phyloP scores from a whole-genome alignment of 2,797 vertebrate species.

The Malacoraja senta region DNA sequence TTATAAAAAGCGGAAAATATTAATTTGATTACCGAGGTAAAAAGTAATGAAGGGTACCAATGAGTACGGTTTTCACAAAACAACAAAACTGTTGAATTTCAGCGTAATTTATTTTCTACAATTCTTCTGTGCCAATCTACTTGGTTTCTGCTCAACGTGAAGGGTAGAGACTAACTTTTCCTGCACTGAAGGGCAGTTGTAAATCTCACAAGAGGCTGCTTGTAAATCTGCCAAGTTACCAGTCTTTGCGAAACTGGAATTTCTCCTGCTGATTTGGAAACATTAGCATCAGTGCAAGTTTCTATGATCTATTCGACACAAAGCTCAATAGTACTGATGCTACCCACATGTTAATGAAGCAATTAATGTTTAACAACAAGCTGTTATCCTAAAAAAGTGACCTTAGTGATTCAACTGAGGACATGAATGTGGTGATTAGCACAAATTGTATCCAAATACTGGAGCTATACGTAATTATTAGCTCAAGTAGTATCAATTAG shows the following conservation, averaged over 20 bases:
- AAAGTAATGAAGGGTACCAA: not conserved
- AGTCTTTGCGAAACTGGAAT: slow-evolving; percentile 35
- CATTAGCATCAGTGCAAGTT: slow-evolving; percentile 29
- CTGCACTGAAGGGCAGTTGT: not conserved
- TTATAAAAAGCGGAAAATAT: not conserved
- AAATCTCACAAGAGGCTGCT: slow-evolving; percentile 15
- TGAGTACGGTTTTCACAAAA: not conserved
- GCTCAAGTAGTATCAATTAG: slow-evolving; percentile 25
- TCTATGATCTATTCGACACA: slow-evolving; percentile 30
- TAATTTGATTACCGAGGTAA: not conserved
- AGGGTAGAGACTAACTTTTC: not conserved
- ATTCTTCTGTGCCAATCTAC: not conserved
- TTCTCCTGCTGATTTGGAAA: slow-evolving; percentile 30
- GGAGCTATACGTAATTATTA: not conserved
- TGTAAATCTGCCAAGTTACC: slow-evolving; percentile 34
- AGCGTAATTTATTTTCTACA: not conserved
- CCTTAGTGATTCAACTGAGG: not conserved
- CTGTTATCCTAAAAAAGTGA: slow-evolving; percentile 20
- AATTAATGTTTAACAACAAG: slow-evolving; percentile 15
- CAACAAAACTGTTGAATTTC: not conserved
- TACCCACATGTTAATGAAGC: slow-evolving; percentile 23
- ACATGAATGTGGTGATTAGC: not conserved
- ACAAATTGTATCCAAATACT: slow-evolving; percentile 1
- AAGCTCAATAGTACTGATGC: slow-evolving; percentile 12
- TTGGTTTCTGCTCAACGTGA: slow-evolving; percentile 1